phyloP scores from a whole-genome alignment of 2,888 invertebrate genomes.

The Allolobophora icterica region DNA sequence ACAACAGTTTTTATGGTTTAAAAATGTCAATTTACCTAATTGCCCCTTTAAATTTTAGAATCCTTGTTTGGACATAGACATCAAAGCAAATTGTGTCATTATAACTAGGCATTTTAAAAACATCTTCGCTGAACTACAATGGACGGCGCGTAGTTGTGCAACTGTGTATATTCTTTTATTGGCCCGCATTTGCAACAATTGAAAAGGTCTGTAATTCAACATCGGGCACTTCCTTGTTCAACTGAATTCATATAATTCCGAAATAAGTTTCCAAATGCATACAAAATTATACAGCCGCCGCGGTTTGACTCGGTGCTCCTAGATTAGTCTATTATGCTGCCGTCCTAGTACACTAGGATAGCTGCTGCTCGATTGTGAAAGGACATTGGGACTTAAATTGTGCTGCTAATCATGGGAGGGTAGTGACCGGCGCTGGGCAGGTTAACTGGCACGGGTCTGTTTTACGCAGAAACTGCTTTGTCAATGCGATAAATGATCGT shows the following conservation, averaged over 20 bases:
- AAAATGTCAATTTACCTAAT: background rate
- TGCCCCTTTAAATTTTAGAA: background rate
- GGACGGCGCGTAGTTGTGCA: background rate
- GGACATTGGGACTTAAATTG: background rate
- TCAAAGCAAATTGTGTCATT: background rate
- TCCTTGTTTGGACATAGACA: background rate
- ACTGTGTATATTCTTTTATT: background rate
- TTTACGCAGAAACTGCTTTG: conserved; percentile 10
- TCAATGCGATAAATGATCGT: background rate
- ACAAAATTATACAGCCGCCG: background rate
- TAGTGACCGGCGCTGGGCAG: background rate
- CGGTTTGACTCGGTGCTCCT: background rate
- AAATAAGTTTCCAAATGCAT: background rate
- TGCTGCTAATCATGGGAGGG: background rate
- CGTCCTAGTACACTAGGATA: background rate
- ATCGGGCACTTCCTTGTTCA: background rate
- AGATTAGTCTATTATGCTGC: background rate
- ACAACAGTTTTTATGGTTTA: background rate
- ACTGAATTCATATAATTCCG: background rate
- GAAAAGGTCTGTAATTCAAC: background rate
- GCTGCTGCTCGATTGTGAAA: background rate
- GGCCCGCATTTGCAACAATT: background rate
- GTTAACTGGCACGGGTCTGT: background rate
- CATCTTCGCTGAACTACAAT: background rate
- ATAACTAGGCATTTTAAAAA: background rate